Percentiles rank a stretch among this genome's conserved stretches.
phyloP scores from a whole-genome alignment of 2,888 invertebrate species.

The Julus scandinavius region DNA sequence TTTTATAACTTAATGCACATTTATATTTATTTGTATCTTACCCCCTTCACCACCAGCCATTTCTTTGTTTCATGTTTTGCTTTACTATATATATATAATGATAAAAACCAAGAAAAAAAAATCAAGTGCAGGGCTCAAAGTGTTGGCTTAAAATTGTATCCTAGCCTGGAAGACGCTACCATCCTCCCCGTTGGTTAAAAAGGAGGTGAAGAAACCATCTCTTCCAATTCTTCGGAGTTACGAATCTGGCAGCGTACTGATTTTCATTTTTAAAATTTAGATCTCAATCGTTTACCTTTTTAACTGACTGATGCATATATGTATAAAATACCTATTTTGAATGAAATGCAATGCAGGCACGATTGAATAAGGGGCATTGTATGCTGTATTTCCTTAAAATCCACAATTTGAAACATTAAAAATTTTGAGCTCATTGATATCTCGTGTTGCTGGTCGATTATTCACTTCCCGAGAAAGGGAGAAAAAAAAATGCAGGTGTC shows the following conservation, averaged over 20 bases:
- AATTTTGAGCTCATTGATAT: slow-evolving; percentile 37
- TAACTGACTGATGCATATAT: slow-evolving; percentile 35
- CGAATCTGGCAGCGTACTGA: slow-evolving; percentile 40
- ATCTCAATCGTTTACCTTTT: slow-evolving; percentile 19
- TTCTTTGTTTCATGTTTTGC: slow-evolving; percentile 43
- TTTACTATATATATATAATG: slow-evolving; percentile 23
- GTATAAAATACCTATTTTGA: slow-evolving; percentile 37
- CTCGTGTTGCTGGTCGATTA: slow-evolving; percentile 14
- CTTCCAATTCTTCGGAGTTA: slow-evolving; percentile 18
- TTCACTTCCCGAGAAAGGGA: neutral
- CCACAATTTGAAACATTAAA: slow-evolving; percentile 42
- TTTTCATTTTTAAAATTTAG: slow-evolving; percentile 28
- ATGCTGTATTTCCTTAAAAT: slow-evolving; percentile 33
- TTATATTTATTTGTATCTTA: slow-evolving; percentile 36
- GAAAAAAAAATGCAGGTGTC: neutral
- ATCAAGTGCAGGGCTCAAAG: slow-evolving; percentile 34
- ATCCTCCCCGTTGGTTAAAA: slow-evolving; percentile 22
- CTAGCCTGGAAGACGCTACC: slow-evolving; percentile 37
- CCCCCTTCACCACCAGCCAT: slow-evolving; percentile 26
- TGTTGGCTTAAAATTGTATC: slow-evolving; percentile 37
- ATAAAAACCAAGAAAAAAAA: neutral
- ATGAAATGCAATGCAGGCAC: neutral
- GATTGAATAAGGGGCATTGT: neutral
- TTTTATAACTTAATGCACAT: slow-evolving; percentile 21
- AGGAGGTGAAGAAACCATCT: slow-evolving; percentile 25